Base-by-base conservation (phyloP, 1,140 invertebrate genomes). In the Lineus longissimus region DNA sequence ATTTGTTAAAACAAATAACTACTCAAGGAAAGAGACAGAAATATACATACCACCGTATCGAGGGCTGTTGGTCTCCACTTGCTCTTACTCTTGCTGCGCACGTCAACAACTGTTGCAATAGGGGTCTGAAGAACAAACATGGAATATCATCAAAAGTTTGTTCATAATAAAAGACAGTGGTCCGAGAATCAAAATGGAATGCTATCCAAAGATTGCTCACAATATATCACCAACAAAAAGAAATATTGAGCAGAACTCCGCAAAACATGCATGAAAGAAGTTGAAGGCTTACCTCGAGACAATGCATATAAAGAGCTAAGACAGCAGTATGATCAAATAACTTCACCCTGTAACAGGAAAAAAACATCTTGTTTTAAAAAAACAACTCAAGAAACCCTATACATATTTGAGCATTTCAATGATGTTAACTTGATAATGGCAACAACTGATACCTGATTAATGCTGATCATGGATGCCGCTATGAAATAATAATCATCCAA, bases 61-160 rank as follows among this genome's bases (percentile, higher is more conserved):
- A 99, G 81, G 23, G 97, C 93, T 45, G 90, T 73, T 17, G 97
- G 97, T 73, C 97, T 85, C 94, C 94, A 99, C 84, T 98, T 98
- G 60, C 86, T 91, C 82, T 98, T 99, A 0, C 90, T 91, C 80
- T 96, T 95, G 43, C 87, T 89, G 22, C 86, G 87, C 2, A 98
- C 88, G 73, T 88, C 89, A 62, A 87, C 84, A 0, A 99, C 93
- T 51, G 82, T 90, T 0, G 94, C 95, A 25, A 79, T 80, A 4
- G 89, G 89, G 71, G 88, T 88, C 77, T 95, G 89, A 54, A 70
- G 61, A 63, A 67, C 33, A 22, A 69, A 65, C 31, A 64, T 65
- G 36, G 2, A 55, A 58, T 85, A 51, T n/a, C n/a, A 9, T n/a
- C 9, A n/a, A n/a, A 7, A 51, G 70, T 65, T 91, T 51, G 4